Evolutionary conservation across 2,888 invertebrate species (phyloP), one percentile per base, ranked within the genome.

Genomic region (Drosophila neutralis): DNA sequence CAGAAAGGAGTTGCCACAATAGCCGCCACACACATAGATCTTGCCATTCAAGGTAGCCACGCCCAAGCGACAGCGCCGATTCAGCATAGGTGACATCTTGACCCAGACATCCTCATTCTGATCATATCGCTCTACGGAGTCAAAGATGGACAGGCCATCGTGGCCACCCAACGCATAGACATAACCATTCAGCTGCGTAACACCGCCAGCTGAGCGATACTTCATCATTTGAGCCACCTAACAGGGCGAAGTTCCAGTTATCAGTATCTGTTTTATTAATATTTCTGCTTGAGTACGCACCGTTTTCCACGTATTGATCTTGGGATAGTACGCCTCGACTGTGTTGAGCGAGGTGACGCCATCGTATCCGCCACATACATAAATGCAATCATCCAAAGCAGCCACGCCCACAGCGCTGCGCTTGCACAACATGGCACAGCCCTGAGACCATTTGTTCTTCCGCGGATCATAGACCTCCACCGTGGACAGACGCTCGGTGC

Each of bases 101-200:
- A 94, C 94, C 97, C 97, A 98, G 24, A 94, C 93, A 80, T 96
- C 95, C 27, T 95, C 95, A 54, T 95, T 94, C 0, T 96, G 96
- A 93, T 97, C 96, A 91, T 96, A 97, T 60, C 96, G 94, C 93
- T 98, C 97, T 2, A 97, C 97, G 2, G 97, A 97, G 93, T 97
- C 97, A 92, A 97, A 97, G 83, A 97, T 98, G 8, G 97, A 96
- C 21, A 97, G 93, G 0, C 98, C 97, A 93, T 98, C 97, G 91
- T 98, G 98, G 0, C 98, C 98, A 21, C 98, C 98, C 49, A 97
- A 94, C 0, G 96, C 97, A 92, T 96, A 97, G 63, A 97, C 95
- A 87, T 95, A 96, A 40, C 96, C 96, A 51, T 92, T 91, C 13
- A 93, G 94, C 24, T 96, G 94, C 5, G 96, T 95, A 4, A 96